Percentiles rank a stretch among this genome's conserved stretches.
Evolutionary conservation across 2,888 invertebrate species (phyloP).

Genomic region (Oxycera nigricornis): DNA sequence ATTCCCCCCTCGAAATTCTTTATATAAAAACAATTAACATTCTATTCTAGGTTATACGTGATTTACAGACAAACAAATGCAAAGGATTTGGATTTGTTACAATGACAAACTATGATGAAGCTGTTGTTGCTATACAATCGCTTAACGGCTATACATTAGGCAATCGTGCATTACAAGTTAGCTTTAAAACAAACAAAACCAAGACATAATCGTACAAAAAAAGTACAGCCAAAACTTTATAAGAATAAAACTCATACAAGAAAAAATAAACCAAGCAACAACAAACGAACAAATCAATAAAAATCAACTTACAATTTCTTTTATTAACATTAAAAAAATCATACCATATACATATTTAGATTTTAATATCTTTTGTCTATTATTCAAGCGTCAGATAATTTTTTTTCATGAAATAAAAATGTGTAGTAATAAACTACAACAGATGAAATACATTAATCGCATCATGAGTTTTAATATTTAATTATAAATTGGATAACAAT

Average conservation of each 20-base stretch:
- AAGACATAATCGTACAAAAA: slow-evolving; percentile 63
- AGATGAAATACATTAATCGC: not conserved
- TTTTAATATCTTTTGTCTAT: not conserved
- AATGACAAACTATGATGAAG: slow-evolving; percentile 98
- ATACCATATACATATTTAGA: no score
- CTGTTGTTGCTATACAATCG: slow-evolving; percentile 93
- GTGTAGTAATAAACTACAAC: not conserved
- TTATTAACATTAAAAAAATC: no score
- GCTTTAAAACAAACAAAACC: slow-evolving; percentile 93
- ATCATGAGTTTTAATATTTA: not conserved
- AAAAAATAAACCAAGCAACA: slow-evolving; percentile 1
- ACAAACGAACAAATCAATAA: not conserved
- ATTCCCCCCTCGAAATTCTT: no score
- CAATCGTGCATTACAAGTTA: slow-evolving; percentile 95
- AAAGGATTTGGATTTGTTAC: slow-evolving; percentile 98
- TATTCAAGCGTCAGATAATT: not conserved
- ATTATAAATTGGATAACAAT: not conserved
- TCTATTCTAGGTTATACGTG: slow-evolving; percentile 76
- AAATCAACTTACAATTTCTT: not conserved
- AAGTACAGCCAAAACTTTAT: slow-evolving; percentile 2
- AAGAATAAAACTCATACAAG: not conserved
- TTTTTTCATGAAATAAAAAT: not conserved
- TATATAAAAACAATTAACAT: no score
- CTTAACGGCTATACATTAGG: slow-evolving; percentile 95
- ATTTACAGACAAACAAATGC: slow-evolving; percentile 95